phyloP scores from a whole-genome alignment of 2,888 invertebrate species.

The Lepas anatifera region DNA sequence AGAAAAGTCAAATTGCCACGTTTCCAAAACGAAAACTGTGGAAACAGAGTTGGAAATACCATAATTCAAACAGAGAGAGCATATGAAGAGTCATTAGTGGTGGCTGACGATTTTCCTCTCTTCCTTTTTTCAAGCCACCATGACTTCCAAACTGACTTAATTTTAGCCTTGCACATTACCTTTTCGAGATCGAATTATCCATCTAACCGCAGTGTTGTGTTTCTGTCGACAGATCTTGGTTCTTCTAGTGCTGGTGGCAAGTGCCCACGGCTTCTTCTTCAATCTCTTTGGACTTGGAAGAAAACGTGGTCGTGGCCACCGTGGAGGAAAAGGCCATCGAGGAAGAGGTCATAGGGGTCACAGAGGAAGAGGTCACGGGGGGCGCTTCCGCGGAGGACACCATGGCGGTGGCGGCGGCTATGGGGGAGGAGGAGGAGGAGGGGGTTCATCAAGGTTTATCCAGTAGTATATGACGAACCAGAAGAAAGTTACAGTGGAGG shows the following conservation, averaged over 20 bases:
- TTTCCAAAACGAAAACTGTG: no score
- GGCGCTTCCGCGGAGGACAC: neutral
- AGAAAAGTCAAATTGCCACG: no score
- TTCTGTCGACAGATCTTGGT: neutral
- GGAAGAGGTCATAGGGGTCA: neutral
- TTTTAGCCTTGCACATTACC: no score
- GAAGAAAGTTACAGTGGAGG: neutral
- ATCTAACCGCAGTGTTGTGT: neutral
- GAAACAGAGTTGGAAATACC: no score
- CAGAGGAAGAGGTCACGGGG: neutral
- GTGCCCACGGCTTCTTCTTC: neutral
- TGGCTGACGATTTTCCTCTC: no score
- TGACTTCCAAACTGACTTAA: no score
- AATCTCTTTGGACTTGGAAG: neutral
- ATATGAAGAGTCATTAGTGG: no score
- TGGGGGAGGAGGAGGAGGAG: neutral
- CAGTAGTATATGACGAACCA: neutral
- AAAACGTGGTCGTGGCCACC: neutral
- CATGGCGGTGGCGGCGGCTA: neutral
- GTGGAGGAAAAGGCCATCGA: neutral
- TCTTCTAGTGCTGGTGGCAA: neutral
- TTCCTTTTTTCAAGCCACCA: no score
- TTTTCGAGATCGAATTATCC: no score
- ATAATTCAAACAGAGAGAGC: no score
- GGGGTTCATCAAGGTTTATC: neutral